phyloP scores from a whole-genome alignment of 1,140 invertebrate genomes.

The Cecropterus lyciades region DNA sequence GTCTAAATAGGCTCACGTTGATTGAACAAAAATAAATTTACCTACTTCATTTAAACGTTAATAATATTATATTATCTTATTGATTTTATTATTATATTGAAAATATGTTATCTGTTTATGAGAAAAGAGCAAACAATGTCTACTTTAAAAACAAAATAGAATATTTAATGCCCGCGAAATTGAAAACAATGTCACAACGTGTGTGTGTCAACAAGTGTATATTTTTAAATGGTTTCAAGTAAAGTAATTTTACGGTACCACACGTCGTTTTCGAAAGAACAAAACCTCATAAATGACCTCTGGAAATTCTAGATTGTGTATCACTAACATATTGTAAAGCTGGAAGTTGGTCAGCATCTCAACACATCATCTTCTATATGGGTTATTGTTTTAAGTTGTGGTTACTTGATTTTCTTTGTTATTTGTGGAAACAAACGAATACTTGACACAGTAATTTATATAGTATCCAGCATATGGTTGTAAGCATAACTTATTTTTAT shows the following conservation, averaged over 20 bases:
- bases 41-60: too few species aligned
- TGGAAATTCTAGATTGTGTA: constrained; percentile 30
- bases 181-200: constrained; percentile 30
- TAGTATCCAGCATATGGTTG: too few species aligned
- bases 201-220: too few species aligned
- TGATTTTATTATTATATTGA: too few species aligned
- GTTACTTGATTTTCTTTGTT: constrained; percentile 2
- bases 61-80: too few species aligned
- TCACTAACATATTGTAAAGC: constrained; percentile 23
- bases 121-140: too few species aligned
- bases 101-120: too few species aligned
- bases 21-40: too few species aligned
- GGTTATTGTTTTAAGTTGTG: constrained; percentile 21
- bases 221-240: constrained; percentile 34
- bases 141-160: background rate
- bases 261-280: constrained; percentile 25
- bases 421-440: background rate
- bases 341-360: constrained; percentile 21
- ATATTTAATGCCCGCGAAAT: constrained; percentile 2
- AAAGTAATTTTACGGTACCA: constrained; percentile 20
- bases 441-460: background rate
- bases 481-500: too few species aligned
- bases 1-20: too few species aligned
- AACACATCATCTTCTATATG: constrained; percentile 11
- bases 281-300: constrained; percentile 28